These are phyloP conservation scores for Drosophila mercatorum DNA, from an alignment of 2,888 invertebrate species.

Conservation along the genomic window DNA sequence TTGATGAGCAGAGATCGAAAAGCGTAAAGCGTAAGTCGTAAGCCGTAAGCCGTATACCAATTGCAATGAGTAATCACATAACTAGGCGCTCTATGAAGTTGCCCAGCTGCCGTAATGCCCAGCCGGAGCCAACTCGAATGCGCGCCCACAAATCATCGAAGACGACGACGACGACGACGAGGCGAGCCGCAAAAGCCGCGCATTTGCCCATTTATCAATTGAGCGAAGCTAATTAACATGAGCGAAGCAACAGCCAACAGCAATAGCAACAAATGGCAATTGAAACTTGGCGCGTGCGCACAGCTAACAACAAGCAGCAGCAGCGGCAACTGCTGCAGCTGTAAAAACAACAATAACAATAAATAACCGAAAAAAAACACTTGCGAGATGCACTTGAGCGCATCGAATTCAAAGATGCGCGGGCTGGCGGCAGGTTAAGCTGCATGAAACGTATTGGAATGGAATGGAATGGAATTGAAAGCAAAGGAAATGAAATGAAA, in stretches of 20 bases:
- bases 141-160: conserved; percentile 40
- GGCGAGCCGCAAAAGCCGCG: conserved; percentile 22
- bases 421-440: background rate
- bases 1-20: conserved; percentile 1
- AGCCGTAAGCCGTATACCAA: conserved; percentile 4
- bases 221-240: conserved; percentile 58
- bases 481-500: background rate
- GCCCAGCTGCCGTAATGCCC: background rate
- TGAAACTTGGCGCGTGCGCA: conserved; percentile 52
- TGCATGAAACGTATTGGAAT: conserved; percentile 19
- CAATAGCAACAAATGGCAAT: conserved; percentile 10
- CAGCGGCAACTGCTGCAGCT: background rate
- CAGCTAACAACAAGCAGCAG: conserved; percentile 17
- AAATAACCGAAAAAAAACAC: conserved; percentile 10
- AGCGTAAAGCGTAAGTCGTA: background rate
- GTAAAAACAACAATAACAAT: conserved; percentile 16
- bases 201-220: conserved; percentile 54
- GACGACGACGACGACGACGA: background rate
- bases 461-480: conserved; percentile 18
- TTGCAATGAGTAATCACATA: conserved; percentile 18
- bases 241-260: conserved; percentile 21
- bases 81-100: conserved; percentile 4
- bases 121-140: background rate
- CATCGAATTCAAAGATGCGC: conserved; percentile 24
- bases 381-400: conserved; percentile 46